Evolutionary conservation across 2,113 vertebrate species (phyloP), one percentile per base, ranked within the genome.

Genomic region (Podarcis muralis): DNA sequence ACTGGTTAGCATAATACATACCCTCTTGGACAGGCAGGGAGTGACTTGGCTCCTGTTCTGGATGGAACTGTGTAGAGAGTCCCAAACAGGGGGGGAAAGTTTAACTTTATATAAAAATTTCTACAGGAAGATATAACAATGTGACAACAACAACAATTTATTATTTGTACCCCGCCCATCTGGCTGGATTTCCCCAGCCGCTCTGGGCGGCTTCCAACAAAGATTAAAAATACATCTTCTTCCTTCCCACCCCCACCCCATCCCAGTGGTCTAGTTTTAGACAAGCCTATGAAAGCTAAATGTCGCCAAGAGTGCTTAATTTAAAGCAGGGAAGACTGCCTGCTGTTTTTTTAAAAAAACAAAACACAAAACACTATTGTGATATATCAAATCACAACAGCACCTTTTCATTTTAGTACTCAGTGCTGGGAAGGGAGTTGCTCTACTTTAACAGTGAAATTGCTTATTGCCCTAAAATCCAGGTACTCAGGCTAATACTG

Each of bases 51-150:
- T 97, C 97, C 87, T 11, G 94, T 92, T 98, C 97, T 84, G 97
- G 97, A 11, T 98, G 97, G 87, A 98, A 98, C 97, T 98, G 75
- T n/a, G 90, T 74, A 12, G 72, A 88, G 53, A 89, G 37, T 65
- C 76, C 71, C 69, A 72, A 66, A 57, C 9, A 25, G 13, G 37
- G 48, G 11, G 13, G 27, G 1, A 66, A 48, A 59, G 9, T 53
- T 72, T 83, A 91, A 74, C 8, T 82, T 83, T 88, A 15, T 59
- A 18, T 59, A 68, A 20, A 69, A 25, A 43, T 20, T 76, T 30
- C 37, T 68, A 20, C 18, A 37, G 22, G 81, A 37, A 66, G 59
- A 23, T 6, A 53, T 66, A 66, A 35, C 18, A 83, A 35, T 53
- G 22, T 40, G 43, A 65, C 16, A 53, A 43, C 43, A 43, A 43